Conservation (phyloP, 2,113 vertebrate genomes). For the Polypterus senegalus region DNA sequence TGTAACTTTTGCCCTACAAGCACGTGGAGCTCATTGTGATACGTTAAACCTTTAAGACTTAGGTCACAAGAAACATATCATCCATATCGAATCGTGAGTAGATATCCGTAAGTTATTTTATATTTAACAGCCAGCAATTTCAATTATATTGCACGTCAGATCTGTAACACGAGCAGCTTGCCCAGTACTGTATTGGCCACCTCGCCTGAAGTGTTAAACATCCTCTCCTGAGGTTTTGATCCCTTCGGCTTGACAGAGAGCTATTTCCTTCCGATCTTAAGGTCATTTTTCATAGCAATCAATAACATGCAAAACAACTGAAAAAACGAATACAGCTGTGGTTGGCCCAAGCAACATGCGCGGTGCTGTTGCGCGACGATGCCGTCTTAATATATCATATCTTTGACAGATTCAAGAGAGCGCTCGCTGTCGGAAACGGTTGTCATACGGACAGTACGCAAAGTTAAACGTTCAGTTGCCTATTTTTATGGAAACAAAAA, state of each 20-base stretch:
- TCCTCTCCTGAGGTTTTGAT: not conserved
- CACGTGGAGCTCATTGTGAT: not conserved
- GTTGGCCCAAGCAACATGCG: too few relatives aligned
- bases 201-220: not conserved
- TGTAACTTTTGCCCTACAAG: not conserved
- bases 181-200: not conserved
- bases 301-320: not conserved
- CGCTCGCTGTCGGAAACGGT: too few relatives aligned
- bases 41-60: not conserved
- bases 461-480: too few relatives aligned
- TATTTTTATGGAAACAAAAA: too few relatives aligned
- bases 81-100: not conserved
- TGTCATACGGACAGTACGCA: too few relatives aligned
- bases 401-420: too few relatives aligned
- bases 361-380: too few relatives aligned
- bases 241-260: not conserved
- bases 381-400: too few relatives aligned
- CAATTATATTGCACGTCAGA: not conserved
- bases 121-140: not conserved
- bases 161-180: not conserved
- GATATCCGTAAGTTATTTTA: not conserved
- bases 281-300: not conserved
- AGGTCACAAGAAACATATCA: not conserved
- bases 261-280: not conserved
- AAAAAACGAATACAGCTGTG: not conserved